Evolutionary conservation across 2,113 vertebrate species (phyloP).

Genomic region (Mirza zaza): DNA sequence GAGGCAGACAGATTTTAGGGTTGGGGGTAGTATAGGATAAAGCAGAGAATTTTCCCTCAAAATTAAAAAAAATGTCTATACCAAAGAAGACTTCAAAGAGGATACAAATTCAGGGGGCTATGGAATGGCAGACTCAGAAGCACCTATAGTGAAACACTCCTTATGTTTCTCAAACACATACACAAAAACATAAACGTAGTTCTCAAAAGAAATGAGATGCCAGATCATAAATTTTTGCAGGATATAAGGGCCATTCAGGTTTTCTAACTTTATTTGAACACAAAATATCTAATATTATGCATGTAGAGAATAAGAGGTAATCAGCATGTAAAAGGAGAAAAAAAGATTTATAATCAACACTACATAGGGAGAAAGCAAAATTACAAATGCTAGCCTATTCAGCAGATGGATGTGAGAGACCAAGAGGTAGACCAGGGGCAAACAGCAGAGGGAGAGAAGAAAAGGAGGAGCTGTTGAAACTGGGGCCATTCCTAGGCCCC

Average conservation of each 20-base stretch:
- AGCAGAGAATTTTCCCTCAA: neutral
- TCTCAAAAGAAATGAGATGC: neutral
- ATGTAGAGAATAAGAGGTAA: constrained; percentile 58
- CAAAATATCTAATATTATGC: constrained; percentile 1
- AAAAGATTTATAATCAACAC: constrained; percentile 71
- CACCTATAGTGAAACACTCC: neutral
- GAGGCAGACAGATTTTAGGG: neutral
- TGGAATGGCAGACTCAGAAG: neutral
- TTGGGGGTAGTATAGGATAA: neutral
- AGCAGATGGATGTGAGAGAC: neutral
- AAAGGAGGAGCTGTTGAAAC: neutral
- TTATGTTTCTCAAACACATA: neutral
- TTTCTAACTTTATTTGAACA: constrained; percentile 6
- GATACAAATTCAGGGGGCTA: neutral
- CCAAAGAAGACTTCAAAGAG: neutral
- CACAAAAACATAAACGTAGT: neutral
- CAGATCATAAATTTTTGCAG: neutral
- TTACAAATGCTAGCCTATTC: constrained; percentile 78
- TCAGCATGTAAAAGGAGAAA: constrained; percentile 60
- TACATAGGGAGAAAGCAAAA: constrained; percentile 75
- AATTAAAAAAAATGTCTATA: neutral
- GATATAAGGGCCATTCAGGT: neutral
- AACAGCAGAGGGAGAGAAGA: neutral
- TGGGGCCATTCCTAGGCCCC: neutral
- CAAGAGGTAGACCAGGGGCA: neutral